Evolutionary conservation across 2,797 vertebrate genomes (phyloP).

Genomic region (Mastacembelus armatus): DNA sequence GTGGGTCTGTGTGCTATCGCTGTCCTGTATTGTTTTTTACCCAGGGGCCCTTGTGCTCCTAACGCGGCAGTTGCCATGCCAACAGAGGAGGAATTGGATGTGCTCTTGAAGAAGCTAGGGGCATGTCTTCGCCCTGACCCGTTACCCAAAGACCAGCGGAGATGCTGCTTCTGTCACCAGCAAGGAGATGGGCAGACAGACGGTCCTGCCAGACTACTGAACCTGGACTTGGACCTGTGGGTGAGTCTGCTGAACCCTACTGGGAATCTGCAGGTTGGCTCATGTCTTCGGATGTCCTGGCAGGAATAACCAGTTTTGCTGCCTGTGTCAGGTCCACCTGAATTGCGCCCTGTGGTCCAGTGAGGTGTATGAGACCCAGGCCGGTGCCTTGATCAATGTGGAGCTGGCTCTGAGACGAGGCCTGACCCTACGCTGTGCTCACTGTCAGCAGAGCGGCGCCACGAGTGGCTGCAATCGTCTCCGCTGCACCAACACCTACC

Average conservation of each 20-base stretch:
- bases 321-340: slow-evolving; percentile 83
- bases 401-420: slow-evolving; percentile 92
- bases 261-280: too few relatives aligned
- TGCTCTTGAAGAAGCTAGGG: slow-evolving; percentile 88
- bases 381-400: slow-evolving; percentile 97
- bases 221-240: slow-evolving; percentile 98
- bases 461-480: slow-evolving; percentile 92
- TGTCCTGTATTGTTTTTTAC: background rate
- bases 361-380: slow-evolving; percentile 98
- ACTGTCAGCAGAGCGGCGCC: slow-evolving; percentile 93
- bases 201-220: slow-evolving; percentile 94
- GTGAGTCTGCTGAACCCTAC: slow-evolving; percentile 72
- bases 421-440: slow-evolving; percentile 91
- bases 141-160: slow-evolving; percentile 89
- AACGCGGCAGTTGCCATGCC: slow-evolving; percentile 73
- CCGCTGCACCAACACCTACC: slow-evolving; percentile 90
- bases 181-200: slow-evolving; percentile 94
- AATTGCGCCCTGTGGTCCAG: slow-evolving; percentile 99
- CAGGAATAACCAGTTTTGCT: background rate
- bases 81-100: slow-evolving; percentile 91
- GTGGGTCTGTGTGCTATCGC: slow-evolving; percentile 44
- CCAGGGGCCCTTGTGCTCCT: slow-evolving; percentile 58
- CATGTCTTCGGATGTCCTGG: too few relatives aligned
- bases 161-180: slow-evolving; percentile 97
- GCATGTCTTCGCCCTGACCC: slow-evolving; percentile 90